Percentiles rank a stretch among this genome's conserved stretches.
These are phyloP conservation scores for Crematogaster levior DNA, from an alignment of 2,888 invertebrate genomes.

Conservation along the genomic window DNA sequence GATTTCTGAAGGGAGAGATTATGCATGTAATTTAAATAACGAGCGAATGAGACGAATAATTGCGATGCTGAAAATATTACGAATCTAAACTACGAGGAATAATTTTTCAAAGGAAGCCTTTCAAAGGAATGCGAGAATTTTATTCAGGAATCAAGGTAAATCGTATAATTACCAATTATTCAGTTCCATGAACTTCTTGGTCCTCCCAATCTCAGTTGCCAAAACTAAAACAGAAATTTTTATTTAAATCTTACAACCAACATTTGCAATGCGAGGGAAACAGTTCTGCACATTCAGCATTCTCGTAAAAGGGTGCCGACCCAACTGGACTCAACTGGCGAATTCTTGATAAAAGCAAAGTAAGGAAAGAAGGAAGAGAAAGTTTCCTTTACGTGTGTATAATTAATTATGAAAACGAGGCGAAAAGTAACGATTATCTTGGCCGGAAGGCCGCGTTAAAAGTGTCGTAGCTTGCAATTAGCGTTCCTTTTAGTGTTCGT, in stretches of 20 bases:
- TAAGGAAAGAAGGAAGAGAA: neutral
- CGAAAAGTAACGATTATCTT: constrained; percentile 18
- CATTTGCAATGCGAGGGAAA: neutral
- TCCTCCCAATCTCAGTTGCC: neutral
- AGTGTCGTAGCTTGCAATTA: constrained; percentile 56
- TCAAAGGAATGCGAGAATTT: neutral
- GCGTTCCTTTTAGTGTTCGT: constrained; percentile 47
- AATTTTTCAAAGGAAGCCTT: neutral
- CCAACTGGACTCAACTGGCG: neutral
- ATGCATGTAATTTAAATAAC: constrained; percentile 39
- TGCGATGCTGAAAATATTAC: constrained; percentile 19
- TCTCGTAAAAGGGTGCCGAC: neutral
- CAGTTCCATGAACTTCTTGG: neutral
- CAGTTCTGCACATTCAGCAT: neutral
- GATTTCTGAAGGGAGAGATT: constrained; percentile 32
- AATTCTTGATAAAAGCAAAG: neutral
- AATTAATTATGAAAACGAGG: constrained; percentile 49
- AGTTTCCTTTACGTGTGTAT: constrained; percentile 22
- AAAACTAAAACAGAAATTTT: neutral
- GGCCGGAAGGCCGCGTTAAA: constrained; percentile 43
- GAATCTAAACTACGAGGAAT: neutral
- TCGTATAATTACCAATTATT: neutral
- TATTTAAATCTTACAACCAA: neutral
- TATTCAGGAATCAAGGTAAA: neutral
- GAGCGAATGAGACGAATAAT: constrained; percentile 47